Evolutionary conservation across 2,113 vertebrate species (phyloP).

Genomic region (Acanthochromis polyacanthus): DNA sequence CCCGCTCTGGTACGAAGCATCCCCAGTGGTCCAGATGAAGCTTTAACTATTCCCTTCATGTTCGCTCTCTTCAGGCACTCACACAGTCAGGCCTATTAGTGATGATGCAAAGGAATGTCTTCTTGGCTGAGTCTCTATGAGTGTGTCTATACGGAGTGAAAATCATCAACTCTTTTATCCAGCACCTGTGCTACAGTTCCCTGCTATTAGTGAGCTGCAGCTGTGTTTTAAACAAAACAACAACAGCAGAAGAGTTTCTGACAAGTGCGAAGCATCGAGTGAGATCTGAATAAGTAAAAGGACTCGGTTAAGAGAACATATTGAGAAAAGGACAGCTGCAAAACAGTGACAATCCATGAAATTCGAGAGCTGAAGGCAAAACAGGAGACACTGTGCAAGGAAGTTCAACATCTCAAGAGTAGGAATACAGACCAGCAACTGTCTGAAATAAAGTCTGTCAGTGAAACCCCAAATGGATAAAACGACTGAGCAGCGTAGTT

Average conservation of each 20-base stretch:
- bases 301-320: not conserved
- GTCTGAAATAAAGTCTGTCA: not conserved
- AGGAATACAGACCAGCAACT: conserved; percentile 4
- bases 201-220: not conserved
- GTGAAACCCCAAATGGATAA: conserved; percentile 19
- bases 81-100: not conserved
- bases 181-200: conserved; percentile 3
- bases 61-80: not conserved
- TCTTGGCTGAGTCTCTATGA: not conserved
- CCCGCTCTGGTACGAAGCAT: not conserved
- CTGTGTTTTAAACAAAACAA: conserved; percentile 1
- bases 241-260: not conserved
- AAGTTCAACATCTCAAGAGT: conserved; percentile 6
- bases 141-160: not conserved
- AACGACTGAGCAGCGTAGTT: conserved; percentile 4
- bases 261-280: not conserved
- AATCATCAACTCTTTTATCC: not conserved
- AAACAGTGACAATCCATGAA: not conserved
- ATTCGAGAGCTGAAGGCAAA: not conserved
- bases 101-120: not conserved
- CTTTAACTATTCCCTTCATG: conserved; percentile 25
- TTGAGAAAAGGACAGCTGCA: not conserved
- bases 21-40: not conserved
- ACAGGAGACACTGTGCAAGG: not conserved
- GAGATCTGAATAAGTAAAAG: not conserved